Percentiles rank a stretch among this genome's conserved stretches.
phyloP scores from a whole-genome alignment of 30 jellyfish, hydroid and myxozoan genomes.

The Hydractinia echinata region DNA sequence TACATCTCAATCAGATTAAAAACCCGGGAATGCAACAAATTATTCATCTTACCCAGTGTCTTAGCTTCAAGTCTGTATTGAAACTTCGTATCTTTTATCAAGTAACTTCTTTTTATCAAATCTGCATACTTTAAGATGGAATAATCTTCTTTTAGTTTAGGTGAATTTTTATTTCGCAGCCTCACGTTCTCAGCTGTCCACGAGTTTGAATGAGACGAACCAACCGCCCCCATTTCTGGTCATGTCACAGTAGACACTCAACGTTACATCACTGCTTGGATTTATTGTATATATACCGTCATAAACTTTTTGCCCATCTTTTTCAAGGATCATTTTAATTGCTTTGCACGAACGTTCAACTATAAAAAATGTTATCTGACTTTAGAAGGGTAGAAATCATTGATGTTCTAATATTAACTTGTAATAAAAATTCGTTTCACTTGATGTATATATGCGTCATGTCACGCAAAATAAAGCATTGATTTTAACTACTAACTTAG shows the following conservation, averaged over 20 bases:
- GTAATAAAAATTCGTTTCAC: too few relatives aligned
- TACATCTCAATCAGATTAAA: too few relatives aligned
- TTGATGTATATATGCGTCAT: too few relatives aligned
- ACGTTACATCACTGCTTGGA: slow-evolving; percentile 30
- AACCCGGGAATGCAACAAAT: too few relatives aligned
- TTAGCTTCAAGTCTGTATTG: slow-evolving; percentile 57
- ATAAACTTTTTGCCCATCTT: slow-evolving; percentile 20
- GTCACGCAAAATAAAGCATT: too few relatives aligned
- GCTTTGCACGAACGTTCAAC: slow-evolving; percentile 74
- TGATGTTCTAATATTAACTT: too few relatives aligned
- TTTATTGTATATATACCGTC: slow-evolving; percentile 64
- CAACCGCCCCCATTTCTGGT: slow-evolving; percentile 97
- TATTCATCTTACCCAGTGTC: slow-evolving; percentile 44
- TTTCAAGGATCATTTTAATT: slow-evolving; percentile 33
- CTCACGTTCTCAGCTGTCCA: slow-evolving; percentile 67
- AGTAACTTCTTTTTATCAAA: slow-evolving; percentile 51
- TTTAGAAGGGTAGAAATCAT: too few relatives aligned
- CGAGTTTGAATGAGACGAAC: slow-evolving; percentile 59
- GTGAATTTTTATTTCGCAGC: slow-evolving; percentile 43
- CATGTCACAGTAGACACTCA: slow-evolving; percentile 88
- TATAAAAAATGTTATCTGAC: not conserved
- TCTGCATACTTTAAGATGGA: slow-evolving; percentile 73
- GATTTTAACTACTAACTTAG: too few relatives aligned
- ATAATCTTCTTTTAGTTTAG: slow-evolving; percentile 42
- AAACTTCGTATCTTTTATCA: slow-evolving; percentile 22